phyloP scores from a whole-genome alignment of 2,888 invertebrate species.

The Drosophila anceps region DNA sequence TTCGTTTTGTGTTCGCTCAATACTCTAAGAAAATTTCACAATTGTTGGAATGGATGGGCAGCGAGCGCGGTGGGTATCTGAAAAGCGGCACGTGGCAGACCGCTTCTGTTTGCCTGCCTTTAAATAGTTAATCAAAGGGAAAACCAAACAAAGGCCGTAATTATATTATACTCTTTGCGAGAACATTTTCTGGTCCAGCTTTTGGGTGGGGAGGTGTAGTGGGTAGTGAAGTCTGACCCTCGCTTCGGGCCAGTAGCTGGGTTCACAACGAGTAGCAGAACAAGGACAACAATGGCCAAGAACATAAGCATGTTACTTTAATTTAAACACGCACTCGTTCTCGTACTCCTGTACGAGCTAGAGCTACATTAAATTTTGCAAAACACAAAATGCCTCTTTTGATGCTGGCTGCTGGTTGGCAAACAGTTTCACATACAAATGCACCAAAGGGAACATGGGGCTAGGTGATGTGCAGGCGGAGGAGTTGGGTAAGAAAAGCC shows the following conservation, averaged over 20 bases:
- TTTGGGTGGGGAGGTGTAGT: neutral
- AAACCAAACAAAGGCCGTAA: slow-evolving; percentile 71
- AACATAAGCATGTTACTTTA: slow-evolving; percentile 6
- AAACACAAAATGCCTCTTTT: slow-evolving; percentile 68
- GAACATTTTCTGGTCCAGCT: slow-evolving; percentile 14
- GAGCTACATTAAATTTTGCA: slow-evolving; percentile 67
- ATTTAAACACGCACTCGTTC: slow-evolving; percentile 3
- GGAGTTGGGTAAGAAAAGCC: slow-evolving; percentile 24
- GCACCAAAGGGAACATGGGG: slow-evolving; percentile 41
- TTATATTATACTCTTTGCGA: slow-evolving; percentile 61
- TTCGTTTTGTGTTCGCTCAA: neutral
- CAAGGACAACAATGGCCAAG: neutral
- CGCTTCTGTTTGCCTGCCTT: slow-evolving; percentile 44
- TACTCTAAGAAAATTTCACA: neutral
- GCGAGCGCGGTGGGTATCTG: neutral
- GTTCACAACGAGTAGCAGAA: slow-evolving; percentile 2
- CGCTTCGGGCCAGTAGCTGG: neutral
- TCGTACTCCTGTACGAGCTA: neutral
- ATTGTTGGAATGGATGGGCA: neutral
- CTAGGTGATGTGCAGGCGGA: slow-evolving; percentile 10
- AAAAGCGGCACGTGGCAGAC: slow-evolving; percentile 7
- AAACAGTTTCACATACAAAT: slow-evolving; percentile 74
- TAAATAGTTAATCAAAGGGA: slow-evolving; percentile 63
- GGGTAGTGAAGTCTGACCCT: neutral
- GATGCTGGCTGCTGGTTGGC: slow-evolving; percentile 38